Conservation (phyloP, 2,888 invertebrate genomes). For the Leucoptera coffeella region DNA sequence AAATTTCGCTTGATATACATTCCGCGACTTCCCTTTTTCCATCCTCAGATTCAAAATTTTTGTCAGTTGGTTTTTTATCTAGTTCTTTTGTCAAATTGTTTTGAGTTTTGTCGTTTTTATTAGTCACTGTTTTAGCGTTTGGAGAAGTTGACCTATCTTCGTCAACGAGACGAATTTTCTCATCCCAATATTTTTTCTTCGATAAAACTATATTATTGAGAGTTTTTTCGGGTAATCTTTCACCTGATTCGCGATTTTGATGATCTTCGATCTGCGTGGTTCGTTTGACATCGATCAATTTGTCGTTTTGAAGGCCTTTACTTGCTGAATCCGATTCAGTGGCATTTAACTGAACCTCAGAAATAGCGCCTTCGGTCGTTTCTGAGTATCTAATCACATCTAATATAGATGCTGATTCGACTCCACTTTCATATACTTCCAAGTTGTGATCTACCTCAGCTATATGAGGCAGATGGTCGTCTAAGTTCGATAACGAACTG, state of each 20-base stretch:
- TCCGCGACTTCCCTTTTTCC: slow-evolving; percentile 1
- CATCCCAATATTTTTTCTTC: slow-evolving; percentile 46
- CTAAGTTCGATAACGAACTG: slow-evolving; percentile 12
- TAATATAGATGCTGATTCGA: slow-evolving; percentile 50
- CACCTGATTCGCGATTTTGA: no score
- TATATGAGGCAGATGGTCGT: slow-evolving; percentile 11
- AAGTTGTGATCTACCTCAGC: slow-evolving; percentile 11
- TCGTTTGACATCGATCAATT: no score
- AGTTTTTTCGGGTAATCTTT: slow-evolving; percentile 21
- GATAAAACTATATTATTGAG: slow-evolving; percentile 32
- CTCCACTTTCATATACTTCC: slow-evolving; percentile 16
- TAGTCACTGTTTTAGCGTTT: no score
- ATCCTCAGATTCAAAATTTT: slow-evolving; percentile 4
- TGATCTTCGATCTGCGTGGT: no score
- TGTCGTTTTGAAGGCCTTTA: slow-evolving; percentile 27
- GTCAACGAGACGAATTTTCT: slow-evolving; percentile 30
- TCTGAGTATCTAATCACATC: slow-evolving; percentile 41
- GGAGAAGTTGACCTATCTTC: slow-evolving; percentile 34
- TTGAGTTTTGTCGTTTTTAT: no score
- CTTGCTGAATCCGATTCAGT: slow-evolving; percentile 50
- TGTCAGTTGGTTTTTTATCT: neutral
- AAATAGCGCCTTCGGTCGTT: slow-evolving; percentile 39
- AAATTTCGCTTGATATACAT: neutral
- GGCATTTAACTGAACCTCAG: slow-evolving; percentile 47
- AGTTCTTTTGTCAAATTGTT: neutral